Conservation (phyloP, 92 coral and sea anemone species). For the Palythoa heliodiscus region DNA sequence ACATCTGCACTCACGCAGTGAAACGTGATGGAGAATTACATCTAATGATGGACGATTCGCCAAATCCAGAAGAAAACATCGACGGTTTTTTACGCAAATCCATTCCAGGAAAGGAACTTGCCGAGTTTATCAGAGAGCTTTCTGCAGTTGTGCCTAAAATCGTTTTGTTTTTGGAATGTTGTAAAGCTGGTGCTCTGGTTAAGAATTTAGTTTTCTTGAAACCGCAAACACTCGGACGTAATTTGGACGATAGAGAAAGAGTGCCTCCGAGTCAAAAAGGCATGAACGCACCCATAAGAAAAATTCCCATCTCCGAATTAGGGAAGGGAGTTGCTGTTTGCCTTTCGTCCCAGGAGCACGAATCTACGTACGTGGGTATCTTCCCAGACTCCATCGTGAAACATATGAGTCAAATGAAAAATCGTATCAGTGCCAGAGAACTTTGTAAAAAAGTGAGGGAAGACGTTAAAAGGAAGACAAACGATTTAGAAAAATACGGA, state of each 20-base stretch:
- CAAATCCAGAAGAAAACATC: not conserved
- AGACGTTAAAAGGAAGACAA: not conserved
- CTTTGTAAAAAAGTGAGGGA: not conserved
- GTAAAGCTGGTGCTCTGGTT: not conserved
- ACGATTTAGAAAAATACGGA: no score
- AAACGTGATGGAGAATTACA: not conserved
- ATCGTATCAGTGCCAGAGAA: not conserved
- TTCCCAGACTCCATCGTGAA: constrained; percentile 1
- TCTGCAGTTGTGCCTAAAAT: not conserved
- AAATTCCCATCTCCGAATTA: not conserved
- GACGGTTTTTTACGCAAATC: not conserved
- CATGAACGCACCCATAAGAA: not conserved
- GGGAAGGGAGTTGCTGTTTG: constrained; percentile 6
- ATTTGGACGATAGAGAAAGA: not conserved
- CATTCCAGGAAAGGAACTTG: not conserved
- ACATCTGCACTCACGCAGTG: constrained; percentile 19
- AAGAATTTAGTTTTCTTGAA: no score
- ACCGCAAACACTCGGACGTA: not conserved
- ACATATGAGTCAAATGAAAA: not conserved
- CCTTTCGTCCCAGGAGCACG: constrained; percentile 9
- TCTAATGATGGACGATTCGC: constrained; percentile 27
- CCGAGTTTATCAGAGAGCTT: not conserved
- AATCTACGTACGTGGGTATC: not conserved
- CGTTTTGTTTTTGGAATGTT: constrained; percentile 9
- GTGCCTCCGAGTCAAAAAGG: not conserved